Conservation (phyloP, 2,113 vertebrate genomes). For the Cairina moschata region DNA sequence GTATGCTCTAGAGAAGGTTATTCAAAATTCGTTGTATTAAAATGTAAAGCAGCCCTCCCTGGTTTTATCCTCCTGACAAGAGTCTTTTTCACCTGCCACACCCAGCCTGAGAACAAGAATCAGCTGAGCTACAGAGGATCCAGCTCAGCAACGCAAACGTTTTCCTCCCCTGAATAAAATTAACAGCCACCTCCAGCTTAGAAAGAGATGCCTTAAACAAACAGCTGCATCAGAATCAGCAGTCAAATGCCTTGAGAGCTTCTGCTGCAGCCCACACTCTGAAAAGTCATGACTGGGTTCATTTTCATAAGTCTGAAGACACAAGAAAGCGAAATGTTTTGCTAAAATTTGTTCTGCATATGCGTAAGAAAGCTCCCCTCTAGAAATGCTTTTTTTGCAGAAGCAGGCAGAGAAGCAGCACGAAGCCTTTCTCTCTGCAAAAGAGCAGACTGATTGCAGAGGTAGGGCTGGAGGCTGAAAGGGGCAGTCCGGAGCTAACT, state of each 20-base stretch:
- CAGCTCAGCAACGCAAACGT: not conserved
- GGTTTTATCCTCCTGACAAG: not conserved
- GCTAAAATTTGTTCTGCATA: not conserved
- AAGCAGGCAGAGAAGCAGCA: not conserved
- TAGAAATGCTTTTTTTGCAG: constrained; percentile 15
- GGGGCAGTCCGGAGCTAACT: not conserved
- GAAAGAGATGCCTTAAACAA: constrained; percentile 34
- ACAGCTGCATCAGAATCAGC: constrained; percentile 24
- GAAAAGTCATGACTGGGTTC: not conserved
- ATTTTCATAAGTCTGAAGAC: not conserved
- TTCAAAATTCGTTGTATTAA: not conserved
- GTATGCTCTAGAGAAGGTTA: not conserved
- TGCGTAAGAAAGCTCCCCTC: not conserved
- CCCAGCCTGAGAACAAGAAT: constrained; percentile 15
- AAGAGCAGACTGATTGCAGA: not conserved
- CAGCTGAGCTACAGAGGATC: not conserved
- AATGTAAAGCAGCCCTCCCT: not conserved
- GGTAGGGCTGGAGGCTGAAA: not conserved
- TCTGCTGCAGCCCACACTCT: constrained; percentile 29
- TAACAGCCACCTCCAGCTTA: constrained; percentile 29
- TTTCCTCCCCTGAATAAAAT: not conserved
- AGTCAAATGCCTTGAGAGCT: constrained; percentile 17
- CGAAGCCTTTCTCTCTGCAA: not conserved
- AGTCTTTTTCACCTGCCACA: not conserved
- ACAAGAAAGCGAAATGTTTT: constrained; percentile 22